phyloP scores from a whole-genome alignment of 2,113 vertebrate genomes.

The Nyctibius bracteatus region DNA sequence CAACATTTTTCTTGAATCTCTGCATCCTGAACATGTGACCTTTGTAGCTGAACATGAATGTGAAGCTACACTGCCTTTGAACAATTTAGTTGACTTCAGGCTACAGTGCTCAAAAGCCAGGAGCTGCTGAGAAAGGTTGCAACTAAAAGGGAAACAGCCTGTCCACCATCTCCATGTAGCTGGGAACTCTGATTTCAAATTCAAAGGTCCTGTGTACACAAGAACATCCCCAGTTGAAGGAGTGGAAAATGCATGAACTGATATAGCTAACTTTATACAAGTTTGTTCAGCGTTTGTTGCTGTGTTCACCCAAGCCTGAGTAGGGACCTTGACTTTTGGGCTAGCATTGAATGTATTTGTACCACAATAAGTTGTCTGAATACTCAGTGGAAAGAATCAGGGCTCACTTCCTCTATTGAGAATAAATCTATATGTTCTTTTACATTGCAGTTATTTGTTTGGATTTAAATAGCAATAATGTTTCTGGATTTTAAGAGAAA shows the following conservation, averaged over 20 bases:
- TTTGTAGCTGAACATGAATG: not conserved
- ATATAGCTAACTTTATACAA: not conserved
- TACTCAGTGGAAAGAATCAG: not conserved
- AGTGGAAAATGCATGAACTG: not conserved
- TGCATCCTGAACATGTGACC: not conserved
- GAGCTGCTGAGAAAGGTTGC: not conserved
- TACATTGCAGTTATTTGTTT: not conserved
- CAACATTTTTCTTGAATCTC: not conserved
- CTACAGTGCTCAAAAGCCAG: not conserved
- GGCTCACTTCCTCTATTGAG: not conserved
- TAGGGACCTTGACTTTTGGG: not conserved
- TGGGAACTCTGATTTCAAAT: conserved; percentile 6
- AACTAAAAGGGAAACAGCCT: not conserved
- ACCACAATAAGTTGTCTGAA: not conserved
- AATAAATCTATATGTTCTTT: not conserved
- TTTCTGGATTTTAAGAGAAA: conserved; percentile 6
- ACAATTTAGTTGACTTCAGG: conserved; percentile 16
- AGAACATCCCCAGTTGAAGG: not conserved
- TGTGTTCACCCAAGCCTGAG: not conserved
- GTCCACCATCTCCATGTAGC: not conserved
- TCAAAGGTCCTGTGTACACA: not conserved
- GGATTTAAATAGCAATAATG: not conserved
- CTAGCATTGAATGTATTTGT: not conserved
- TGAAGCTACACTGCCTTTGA: conserved; percentile 8
- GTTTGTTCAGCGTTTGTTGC: not conserved